A percentile compares a stretch with the other conserved stretches of the same genome.
Conservation (phyloP, 2,113 vertebrate genomes). For the Tricholaema leucomelas region DNA sequence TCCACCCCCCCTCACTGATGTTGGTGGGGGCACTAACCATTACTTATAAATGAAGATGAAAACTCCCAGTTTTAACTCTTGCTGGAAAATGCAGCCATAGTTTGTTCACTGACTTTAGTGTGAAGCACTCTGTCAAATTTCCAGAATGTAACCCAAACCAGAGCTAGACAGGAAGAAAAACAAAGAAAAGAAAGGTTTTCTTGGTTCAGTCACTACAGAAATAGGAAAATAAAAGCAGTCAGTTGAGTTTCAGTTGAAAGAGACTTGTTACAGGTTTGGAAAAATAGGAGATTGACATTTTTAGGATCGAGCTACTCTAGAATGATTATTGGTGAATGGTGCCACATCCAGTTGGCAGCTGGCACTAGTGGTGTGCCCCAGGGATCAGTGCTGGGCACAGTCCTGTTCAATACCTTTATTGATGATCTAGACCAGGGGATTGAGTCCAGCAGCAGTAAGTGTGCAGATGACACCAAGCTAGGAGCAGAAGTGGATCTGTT, state of each 20-base stretch:
- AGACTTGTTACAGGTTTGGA: background rate
- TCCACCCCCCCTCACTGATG: background rate
- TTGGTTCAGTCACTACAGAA: background rate
- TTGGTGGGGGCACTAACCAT: background rate
- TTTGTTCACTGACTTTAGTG: background rate
- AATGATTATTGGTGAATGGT: too few species aligned
- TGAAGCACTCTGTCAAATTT: background rate
- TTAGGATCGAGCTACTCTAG: background rate
- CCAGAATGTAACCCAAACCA: background rate
- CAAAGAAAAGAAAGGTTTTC: accelerated
- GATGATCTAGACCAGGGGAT: too few species aligned
- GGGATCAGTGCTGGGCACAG: too few species aligned
- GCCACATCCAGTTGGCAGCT: too few species aligned
- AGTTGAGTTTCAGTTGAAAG: background rate
- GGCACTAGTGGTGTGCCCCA: too few species aligned
- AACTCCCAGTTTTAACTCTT: background rate
- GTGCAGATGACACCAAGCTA: too few species aligned
- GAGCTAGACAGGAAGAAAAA: background rate
- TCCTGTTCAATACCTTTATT: too few species aligned
- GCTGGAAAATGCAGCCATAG: conserved; percentile 19
- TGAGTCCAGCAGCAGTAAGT: too few species aligned
- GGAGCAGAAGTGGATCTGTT: too few species aligned
- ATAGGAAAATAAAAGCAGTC: background rate
- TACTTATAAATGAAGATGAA: conserved; percentile 33
- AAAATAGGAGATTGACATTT: background rate